Conservation (phyloP, 2,113 vertebrate genomes). For the Calyptommatus sinebrachiatus region DNA sequence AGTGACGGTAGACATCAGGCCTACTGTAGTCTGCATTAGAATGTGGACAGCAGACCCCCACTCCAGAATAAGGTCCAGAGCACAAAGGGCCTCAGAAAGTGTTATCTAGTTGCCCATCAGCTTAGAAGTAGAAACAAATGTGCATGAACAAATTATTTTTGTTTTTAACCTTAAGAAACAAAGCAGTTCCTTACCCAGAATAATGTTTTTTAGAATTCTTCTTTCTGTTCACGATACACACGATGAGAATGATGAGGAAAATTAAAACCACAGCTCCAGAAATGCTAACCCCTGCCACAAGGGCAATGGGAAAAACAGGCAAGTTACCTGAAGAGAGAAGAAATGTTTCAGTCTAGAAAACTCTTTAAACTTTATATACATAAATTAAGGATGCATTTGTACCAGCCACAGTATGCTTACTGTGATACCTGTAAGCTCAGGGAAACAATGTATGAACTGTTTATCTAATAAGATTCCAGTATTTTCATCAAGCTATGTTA, state of each 20-base stretch:
- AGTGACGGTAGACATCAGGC: too few species aligned
- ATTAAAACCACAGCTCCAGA: conserved; percentile 78
- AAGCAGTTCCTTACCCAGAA: conserved; percentile 79
- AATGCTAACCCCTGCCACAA: conserved; percentile 81
- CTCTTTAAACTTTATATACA: background rate
- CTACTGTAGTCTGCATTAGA: too few species aligned
- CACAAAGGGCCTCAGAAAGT: too few species aligned
- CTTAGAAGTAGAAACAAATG: background rate
- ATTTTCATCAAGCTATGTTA: too few species aligned
- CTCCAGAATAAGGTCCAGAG: too few species aligned
- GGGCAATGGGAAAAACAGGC: conserved; percentile 65
- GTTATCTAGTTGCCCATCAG: background rate
- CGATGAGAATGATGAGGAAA: conserved; percentile 75
- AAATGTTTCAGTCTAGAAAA: conserved; percentile 47
- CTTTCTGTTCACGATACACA: conserved; percentile 80
- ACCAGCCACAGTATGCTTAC: background rate
- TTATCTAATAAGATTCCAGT: background rate
- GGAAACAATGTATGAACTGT: too few species aligned
- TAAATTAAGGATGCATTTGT: background rate
- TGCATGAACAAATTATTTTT: conserved; percentile 21
- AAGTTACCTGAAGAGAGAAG: conserved; percentile 69
- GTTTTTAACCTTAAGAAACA: conserved; percentile 21
- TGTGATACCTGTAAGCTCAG: background rate
- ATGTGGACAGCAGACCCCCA: too few species aligned
- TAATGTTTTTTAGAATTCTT: conserved; percentile 82